These are phyloP conservation scores for Crotalus horridus DNA, from an alignment of 2,113 vertebrate species.

Conservation along the genomic window DNA sequence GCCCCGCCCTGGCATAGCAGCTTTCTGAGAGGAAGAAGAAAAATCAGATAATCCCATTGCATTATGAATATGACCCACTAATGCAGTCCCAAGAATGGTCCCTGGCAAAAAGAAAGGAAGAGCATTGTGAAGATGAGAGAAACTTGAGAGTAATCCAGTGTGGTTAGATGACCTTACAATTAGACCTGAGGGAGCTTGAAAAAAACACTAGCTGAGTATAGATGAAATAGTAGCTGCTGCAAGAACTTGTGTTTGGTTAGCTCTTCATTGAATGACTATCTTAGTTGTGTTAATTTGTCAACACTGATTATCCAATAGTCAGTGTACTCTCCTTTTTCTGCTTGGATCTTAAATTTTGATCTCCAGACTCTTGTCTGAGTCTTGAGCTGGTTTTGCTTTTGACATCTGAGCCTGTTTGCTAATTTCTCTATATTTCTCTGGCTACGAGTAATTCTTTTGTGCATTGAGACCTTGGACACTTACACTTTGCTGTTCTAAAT, in stretches of 20 bases:
- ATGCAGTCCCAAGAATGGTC: background rate
- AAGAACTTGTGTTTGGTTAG: background rate
- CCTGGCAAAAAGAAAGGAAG: background rate
- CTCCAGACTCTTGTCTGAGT: background rate
- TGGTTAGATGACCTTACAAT: background rate
- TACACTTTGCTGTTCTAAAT: background rate
- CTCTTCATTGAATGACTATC: background rate
- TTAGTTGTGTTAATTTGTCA: background rate
- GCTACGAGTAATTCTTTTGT: background rate
- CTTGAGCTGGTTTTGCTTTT: background rate
- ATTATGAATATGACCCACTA: background rate
- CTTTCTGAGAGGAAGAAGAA: background rate
- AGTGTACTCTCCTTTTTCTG: background rate
- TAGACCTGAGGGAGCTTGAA: background rate
- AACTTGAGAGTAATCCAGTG: background rate
- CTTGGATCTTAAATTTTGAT: background rate
- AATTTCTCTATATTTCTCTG: background rate
- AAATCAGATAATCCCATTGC: background rate
- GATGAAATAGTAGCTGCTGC: background rate
- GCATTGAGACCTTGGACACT: background rate
- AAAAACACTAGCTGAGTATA: background rate
- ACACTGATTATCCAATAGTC: background rate
- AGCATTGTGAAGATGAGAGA: background rate
- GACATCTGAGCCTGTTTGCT: background rate
- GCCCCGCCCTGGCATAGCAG: background rate